These are phyloP conservation scores for Ips nitidus DNA, from an alignment of 1,140 invertebrate species.

Conservation along the genomic window DNA sequence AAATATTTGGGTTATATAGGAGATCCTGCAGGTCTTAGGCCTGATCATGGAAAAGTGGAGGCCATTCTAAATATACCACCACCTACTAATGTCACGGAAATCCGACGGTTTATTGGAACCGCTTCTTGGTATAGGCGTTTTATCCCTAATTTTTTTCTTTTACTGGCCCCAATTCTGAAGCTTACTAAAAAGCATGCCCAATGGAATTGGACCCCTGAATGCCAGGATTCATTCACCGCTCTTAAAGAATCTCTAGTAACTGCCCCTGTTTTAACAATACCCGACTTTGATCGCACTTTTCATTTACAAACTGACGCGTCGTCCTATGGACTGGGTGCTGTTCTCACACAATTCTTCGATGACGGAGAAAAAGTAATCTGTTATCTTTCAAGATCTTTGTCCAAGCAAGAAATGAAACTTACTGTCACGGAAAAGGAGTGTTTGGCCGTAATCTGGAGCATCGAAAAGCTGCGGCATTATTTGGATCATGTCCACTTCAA, in stretches of 20 bases:
- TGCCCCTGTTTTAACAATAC: conserved; percentile 30
- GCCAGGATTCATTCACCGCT: conserved; percentile 25
- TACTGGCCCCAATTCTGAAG: conserved; percentile 47
- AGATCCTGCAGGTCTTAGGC: conserved; percentile 6
- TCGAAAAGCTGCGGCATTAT: conserved; percentile 56
- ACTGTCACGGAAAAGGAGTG: conserved; percentile 54
- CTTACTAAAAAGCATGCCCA: conserved; percentile 19
- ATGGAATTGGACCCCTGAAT: conserved; percentile 13
- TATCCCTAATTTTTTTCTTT: conserved; percentile 52
- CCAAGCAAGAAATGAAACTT: conserved; percentile 53
- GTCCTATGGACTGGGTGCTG: conserved; percentile 37
- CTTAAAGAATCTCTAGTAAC: conserved; percentile 34
- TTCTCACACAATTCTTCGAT: conserved; percentile 34
- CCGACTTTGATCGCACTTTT: conserved; percentile 44
- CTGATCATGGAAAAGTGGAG: conserved; percentile 42
- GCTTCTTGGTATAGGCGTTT: conserved; percentile 53
- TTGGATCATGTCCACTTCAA: conserved; percentile 52
- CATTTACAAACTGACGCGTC: conserved; percentile 43
- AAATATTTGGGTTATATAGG: conserved; percentile 48
- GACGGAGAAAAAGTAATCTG: conserved; percentile 35
- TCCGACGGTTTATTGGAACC: conserved; percentile 53
- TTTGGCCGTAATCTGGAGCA: conserved; percentile 52
- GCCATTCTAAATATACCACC: conserved; percentile 46
- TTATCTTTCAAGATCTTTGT: conserved; percentile 24
- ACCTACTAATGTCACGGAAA: conserved; percentile 23